Evolutionary conservation across 2,113 vertebrate genomes (phyloP).

Genomic region (Mola mola): DNA sequence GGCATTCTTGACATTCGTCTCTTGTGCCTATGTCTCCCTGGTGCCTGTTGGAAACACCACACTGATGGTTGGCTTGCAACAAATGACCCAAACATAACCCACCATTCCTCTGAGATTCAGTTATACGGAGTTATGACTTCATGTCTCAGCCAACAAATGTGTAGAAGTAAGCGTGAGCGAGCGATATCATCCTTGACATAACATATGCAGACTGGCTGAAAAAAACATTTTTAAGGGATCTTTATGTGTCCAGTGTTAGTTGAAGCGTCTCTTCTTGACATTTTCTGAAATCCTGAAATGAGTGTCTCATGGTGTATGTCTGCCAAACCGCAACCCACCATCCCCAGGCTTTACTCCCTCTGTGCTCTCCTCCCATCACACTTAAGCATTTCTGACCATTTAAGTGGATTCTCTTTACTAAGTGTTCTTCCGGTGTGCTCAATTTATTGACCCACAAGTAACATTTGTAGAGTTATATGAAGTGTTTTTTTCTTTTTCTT

Average conservation of each 20-base stretch:
- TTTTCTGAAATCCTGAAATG: conserved; percentile 23
- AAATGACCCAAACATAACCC: neutral
- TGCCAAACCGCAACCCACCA: conserved; percentile 15
- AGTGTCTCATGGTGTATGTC: conserved; percentile 4
- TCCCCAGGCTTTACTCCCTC: conserved; percentile 9
- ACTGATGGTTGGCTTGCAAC: neutral
- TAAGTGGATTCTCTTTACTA: conserved; percentile 53
- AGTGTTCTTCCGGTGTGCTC: conserved; percentile 62
- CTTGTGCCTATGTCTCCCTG: conserved; percentile 11
- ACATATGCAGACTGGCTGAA: neutral
- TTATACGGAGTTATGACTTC: conserved; percentile 4
- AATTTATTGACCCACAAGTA: conserved; percentile 53
- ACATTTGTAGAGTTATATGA: conserved; percentile 49
- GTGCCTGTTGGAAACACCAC: neutral
- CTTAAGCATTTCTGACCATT: conserved; percentile 60
- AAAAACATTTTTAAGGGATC: neutral
- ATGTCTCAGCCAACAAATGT: neutral
- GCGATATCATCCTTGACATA: conserved; percentile 20
- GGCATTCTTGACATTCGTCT: conserved; percentile 9
- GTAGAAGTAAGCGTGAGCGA: conserved; percentile 9
- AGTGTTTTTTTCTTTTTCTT: conserved; percentile 22
- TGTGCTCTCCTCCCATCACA: conserved; percentile 44
- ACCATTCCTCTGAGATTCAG: conserved; percentile 8
- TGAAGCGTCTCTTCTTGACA: neutral
- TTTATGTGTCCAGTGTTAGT: neutral